Base-by-base conservation (phyloP, 92 coral and sea anemone genomes). In the Hydrozoanthus gracilis region DNA sequence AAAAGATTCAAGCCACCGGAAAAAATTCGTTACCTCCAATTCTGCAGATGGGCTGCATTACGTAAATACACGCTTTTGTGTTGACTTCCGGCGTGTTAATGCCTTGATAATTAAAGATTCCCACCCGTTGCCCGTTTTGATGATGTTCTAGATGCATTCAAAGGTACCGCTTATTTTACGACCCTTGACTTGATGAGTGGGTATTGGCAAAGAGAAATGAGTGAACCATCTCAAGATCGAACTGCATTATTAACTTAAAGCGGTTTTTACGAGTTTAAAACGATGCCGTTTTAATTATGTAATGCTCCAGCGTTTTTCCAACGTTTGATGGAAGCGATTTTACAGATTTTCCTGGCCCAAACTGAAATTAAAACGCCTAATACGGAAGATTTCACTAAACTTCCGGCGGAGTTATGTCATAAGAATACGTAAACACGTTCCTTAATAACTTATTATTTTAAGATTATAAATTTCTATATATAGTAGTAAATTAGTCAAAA, bases 321-420 rank as follows among this genome's bases (percentile, higher is more conserved):
- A 8, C 62, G 62, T 56, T 56, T 56, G 12, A 56, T 56, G 62
- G 62, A 56, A 56, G 62, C 62, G 4, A 56, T 56, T 7, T 56
- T 79, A 48, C 73, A 79, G 84, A 60, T 50, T 79, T 47, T 56
- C 73, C 13, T 79, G 84, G 84, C 39, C 39, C 39, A 27, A 27
- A 27, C 39, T 27, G 20, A 79, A 27, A 56, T 56, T 11, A 51
- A 70, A 13, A 14, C 56, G 7, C 70, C 56, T 4, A 51, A 77
- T 44, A n/a, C 51, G 51, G 68, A 77, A 11, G 83, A 77, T 50
- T 47, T 77, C 3, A 60, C 51, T 27, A 27, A 27, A 45, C 20
- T 77, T 27, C 39, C 39, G 39, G 39, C 39, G 39, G 39, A 0
- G 2, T 27, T 27, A 27, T 2, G 39, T 27, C 39, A 27, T 27